Evolutionary conservation across 2,113 vertebrate genomes (phyloP), one percentile per base, ranked within the genome.

Genomic region (Strix uralensis): DNA sequence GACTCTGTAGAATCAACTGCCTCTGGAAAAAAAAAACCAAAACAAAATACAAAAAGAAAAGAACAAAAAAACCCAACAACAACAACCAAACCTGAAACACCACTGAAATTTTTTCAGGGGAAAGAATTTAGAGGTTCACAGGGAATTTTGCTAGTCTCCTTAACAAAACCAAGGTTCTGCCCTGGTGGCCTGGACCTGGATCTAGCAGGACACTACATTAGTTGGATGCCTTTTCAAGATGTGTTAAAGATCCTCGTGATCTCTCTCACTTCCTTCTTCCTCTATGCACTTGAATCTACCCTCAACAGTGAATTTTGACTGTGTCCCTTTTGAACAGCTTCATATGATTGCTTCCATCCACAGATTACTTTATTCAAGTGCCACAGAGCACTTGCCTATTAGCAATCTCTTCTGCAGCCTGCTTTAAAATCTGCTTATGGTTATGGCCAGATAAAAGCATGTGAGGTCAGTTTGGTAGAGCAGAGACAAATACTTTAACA

Each of bases 351-450:
- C 86, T 97, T 97, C 94, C 94, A 94, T 92, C 86, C 92, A 69
- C 61, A 46, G 70, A 61, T 86, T 84, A 47, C 69, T 75, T 86
- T 72, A 38, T 61, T 87, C 70, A 23, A 47, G 86, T 66, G 89
- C 86, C 78, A 51, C 77, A 66, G 77, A 95, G 49, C 91, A 55
- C 70, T 94, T 5, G 54, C 77, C 94, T 81, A 91, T 97, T 97
- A 95, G 66, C 91, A 58, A 89, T 70, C 81, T 85, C 32, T 15
- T 89, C 65, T 71, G 49, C 55, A 95, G 94, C 32, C 84, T 77
- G 70, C 83, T 91, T 91, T 80, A 72, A 97, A 96, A 97, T 94
- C 92, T 97, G 97, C 89, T 96, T 85, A 55, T 95, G 95, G 92
- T 97, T 97, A 95, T 89, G 78, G 81, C 81, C 74, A 88, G 85